Conservation (phyloP, 2,888 invertebrate genomes). For the Pantelozetes paolii region DNA sequence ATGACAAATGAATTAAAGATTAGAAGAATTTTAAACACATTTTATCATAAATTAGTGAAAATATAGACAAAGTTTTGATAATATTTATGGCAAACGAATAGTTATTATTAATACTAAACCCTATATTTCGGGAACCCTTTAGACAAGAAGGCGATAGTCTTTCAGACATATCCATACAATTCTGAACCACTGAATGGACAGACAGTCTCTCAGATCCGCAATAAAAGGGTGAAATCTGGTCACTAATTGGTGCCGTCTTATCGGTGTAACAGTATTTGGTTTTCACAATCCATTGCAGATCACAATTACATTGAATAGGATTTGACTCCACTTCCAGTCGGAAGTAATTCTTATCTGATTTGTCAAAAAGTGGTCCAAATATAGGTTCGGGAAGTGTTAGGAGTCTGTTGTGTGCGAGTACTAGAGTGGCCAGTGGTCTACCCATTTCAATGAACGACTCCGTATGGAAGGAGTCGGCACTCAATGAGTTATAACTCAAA, state of each 20-base stretch:
- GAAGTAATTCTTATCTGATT: not conserved
- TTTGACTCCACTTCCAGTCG: not conserved
- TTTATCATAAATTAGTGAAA: slow-evolving; percentile 10
- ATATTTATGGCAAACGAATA: not conserved
- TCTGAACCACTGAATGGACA: not conserved
- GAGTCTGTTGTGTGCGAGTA: not conserved
- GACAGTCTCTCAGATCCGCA: not conserved
- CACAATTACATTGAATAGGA: slow-evolving; percentile 21
- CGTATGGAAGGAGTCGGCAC: not conserved
- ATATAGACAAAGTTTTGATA: not conserved
- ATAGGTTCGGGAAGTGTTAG: not conserved
- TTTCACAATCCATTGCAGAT: slow-evolving; percentile 7
- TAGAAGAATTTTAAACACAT: not conserved
- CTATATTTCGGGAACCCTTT: not conserved
- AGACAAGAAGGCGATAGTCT: slow-evolving; percentile 14
- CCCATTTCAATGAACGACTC: not conserved
- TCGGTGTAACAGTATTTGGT: slow-evolving; percentile 9
- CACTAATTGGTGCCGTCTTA: not conserved
- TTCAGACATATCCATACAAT: not conserved
- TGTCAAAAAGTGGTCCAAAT: slow-evolving; percentile 15
- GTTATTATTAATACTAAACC: not conserved
- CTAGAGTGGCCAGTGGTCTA: slow-evolving; percentile 1
- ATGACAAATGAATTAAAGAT: not conserved
- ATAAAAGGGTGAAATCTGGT: not conserved
- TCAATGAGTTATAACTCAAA: slow-evolving; percentile 9